Evolutionary conservation across 2,113 vertebrate genomes (phyloP).

Genomic region (Coreoperca whiteheadi): DNA sequence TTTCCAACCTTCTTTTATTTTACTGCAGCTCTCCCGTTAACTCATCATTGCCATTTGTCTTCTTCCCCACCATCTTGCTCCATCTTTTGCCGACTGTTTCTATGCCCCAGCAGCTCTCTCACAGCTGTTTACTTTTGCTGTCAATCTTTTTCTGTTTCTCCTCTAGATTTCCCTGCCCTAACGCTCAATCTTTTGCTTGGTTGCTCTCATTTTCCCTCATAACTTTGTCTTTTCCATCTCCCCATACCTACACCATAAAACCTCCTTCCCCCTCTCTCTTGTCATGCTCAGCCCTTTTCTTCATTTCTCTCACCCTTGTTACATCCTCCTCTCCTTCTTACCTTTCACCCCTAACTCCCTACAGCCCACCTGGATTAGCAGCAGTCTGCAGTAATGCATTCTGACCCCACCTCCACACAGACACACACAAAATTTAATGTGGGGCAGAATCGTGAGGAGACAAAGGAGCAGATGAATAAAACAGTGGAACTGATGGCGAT

Average conservation of each 20-base stretch:
- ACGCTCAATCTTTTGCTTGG: conserved; percentile 50
- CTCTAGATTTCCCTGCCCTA: background rate
- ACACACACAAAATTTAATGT: conserved; percentile 66
- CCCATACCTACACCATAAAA: conserved; percentile 14
- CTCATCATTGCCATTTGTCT: background rate
- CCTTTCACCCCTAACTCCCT: conserved; percentile 44
- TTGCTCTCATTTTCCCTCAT: conserved; percentile 38
- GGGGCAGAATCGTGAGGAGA: conserved; percentile 70
- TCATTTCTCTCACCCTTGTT: conserved; percentile 49
- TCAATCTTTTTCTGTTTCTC: conserved; percentile 22
- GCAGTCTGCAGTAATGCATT: conserved; percentile 55
- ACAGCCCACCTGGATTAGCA: conserved; percentile 72
- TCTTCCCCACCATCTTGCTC: background rate
- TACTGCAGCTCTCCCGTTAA: background rate
- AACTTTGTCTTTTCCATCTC: conserved; percentile 15
- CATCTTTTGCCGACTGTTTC: conserved; percentile 1
- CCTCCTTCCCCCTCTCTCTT: conserved; percentile 11
- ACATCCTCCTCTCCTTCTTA: conserved; percentile 42
- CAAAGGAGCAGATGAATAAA: conserved; percentile 79
- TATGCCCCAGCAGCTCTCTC: conserved; percentile 7
- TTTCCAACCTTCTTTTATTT: background rate
- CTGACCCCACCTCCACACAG: conserved; percentile 45
- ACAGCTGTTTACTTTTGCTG: conserved; percentile 28
- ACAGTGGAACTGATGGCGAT: conserved; percentile 75
- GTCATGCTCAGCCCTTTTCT: conserved; percentile 2